Conservation (phyloP, 2,113 vertebrate genomes). For the Barbus barbus region DNA sequence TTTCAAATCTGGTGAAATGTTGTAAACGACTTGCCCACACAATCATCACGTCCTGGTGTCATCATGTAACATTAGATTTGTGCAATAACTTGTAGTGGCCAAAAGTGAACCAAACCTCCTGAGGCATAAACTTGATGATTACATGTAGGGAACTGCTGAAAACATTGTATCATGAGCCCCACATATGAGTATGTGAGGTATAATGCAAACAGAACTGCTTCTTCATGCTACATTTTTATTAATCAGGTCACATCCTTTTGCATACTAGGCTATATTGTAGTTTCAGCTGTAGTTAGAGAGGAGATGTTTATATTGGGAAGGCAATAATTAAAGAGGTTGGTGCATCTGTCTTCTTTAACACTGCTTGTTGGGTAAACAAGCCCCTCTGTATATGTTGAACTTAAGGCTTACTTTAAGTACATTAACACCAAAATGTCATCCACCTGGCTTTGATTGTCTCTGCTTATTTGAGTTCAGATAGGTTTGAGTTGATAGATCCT, state of each 20-base stretch:
- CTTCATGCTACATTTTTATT: background rate
- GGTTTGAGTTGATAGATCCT: background rate
- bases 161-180: background rate
- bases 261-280: slow-evolving; percentile 9
- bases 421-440: background rate
- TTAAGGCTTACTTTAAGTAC: background rate
- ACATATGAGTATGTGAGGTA: background rate
- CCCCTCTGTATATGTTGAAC: background rate
- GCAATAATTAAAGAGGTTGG: slow-evolving; percentile 10
- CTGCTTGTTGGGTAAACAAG: background rate
- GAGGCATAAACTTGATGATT: too few relatives aligned
- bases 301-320: background rate
- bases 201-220: background rate
- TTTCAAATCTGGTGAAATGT: background rate
- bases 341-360: background rate
- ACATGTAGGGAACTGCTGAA: background rate
- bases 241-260: background rate
- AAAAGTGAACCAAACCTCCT: background rate
- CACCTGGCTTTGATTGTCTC: background rate
- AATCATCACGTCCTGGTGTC: background rate
- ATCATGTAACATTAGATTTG: background rate
- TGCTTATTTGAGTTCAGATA: background rate
- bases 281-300: background rate
- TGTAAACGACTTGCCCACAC: background rate
- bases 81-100: background rate